Percentiles rank a stretch among this genome's conserved stretches.
Conservation (phyloP, 2,113 vertebrate genomes). For the Lates calcarifer region DNA sequence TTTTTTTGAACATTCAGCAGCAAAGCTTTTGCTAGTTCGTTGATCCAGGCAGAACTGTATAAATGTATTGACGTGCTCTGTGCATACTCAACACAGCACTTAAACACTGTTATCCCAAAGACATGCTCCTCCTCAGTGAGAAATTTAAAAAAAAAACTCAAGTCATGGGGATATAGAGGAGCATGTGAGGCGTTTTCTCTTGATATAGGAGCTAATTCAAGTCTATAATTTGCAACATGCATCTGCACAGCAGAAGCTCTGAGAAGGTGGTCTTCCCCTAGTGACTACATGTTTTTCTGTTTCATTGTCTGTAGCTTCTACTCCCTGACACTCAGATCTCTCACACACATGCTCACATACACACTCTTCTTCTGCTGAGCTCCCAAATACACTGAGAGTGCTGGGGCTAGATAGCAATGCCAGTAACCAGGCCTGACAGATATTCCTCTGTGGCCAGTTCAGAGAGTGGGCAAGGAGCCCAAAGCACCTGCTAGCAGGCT, state of each 20-base stretch:
- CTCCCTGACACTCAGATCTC: constrained; percentile 29
- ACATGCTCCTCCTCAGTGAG: constrained; percentile 20
- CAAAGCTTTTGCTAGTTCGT: constrained; percentile 40
- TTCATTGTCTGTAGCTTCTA: constrained; percentile 49
- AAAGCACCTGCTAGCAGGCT: constrained; percentile 75
- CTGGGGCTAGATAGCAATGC: constrained; percentile 60
- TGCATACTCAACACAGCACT: constrained; percentile 41
- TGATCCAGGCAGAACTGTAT: constrained; percentile 33
- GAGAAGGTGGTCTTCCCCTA: constrained; percentile 39
- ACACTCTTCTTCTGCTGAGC: constrained; percentile 47
- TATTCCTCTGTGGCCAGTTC: constrained; percentile 79
- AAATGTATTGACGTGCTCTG: constrained; percentile 11
- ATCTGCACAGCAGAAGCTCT: constrained; percentile 27
- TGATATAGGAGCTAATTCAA: constrained; percentile 14
- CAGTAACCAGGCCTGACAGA: constrained; percentile 81
- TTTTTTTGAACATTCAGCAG: constrained; percentile 11
- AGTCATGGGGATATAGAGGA: neutral
- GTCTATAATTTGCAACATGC: constrained; percentile 45
- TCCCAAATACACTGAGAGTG: constrained; percentile 62
- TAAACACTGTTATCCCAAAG: constrained; percentile 30
- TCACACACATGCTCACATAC: neutral
- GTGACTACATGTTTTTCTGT: constrained; percentile 53
- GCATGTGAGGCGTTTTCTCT: constrained; percentile 14
- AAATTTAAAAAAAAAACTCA: constrained; percentile 34
- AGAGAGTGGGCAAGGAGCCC: constrained; percentile 74